Evolutionary conservation across 2,888 invertebrate genomes (phyloP).

Genomic region (Mimachlamys varia): DNA sequence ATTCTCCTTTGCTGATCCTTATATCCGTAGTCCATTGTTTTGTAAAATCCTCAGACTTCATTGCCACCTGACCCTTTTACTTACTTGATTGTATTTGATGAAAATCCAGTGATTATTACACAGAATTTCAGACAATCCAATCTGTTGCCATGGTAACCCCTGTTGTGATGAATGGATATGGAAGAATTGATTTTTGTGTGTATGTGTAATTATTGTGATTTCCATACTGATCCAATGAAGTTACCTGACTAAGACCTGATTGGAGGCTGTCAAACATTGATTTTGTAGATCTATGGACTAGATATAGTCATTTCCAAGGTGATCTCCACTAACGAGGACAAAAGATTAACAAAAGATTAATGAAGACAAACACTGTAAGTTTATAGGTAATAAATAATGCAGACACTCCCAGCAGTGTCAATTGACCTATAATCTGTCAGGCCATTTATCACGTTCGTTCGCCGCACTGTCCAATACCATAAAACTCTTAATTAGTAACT

Average conservation of each 20-base stretch:
- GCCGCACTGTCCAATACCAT: neutral
- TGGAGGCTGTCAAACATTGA: constrained; percentile 3
- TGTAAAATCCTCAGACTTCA: neutral
- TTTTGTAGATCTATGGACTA: constrained; percentile 22
- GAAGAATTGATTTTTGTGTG: constrained; percentile 24
- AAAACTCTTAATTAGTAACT: neutral
- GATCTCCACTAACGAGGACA: neutral
- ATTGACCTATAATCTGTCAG: neutral
- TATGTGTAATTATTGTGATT: constrained; percentile 31
- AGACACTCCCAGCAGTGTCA: constrained; percentile 16
- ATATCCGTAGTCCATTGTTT: neutral
- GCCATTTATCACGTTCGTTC: neutral
- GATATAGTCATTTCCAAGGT: constrained; percentile 15
- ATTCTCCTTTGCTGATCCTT: neutral
- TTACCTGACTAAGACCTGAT: constrained; percentile 25
- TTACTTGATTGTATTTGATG: neutral
- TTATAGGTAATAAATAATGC: neutral
- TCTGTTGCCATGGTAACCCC: constrained; percentile 9
- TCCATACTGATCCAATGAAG: constrained; percentile 9
- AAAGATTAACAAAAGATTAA: constrained; percentile 34
- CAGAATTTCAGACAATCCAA: constrained; percentile 5
- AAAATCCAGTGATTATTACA: neutral
- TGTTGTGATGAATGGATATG: constrained; percentile 29
- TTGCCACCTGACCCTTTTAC: neutral
- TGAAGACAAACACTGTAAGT: neutral